A percentile compares a stretch with the other conserved stretches of the same genome.
Conservation (phyloP, 2,888 invertebrate species). For the Doris montereyensis region DNA sequence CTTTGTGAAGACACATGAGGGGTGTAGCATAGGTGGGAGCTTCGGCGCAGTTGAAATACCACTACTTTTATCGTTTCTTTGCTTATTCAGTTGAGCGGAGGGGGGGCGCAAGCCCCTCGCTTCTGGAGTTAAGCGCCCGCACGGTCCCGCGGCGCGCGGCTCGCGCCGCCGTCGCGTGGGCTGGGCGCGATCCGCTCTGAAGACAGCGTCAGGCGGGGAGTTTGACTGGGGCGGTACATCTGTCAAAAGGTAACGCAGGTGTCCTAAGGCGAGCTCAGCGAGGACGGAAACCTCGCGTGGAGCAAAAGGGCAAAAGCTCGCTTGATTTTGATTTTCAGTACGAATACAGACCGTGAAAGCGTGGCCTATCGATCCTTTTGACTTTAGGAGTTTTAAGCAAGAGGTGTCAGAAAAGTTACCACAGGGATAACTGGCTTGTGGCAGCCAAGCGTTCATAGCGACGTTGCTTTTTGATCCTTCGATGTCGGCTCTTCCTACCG, state of each 20-base stretch:
- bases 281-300: slow-evolving; percentile 79
- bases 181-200: neutral
- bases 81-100: slow-evolving; percentile 43
- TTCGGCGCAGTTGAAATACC: slow-evolving; percentile 56
- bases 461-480: slow-evolving; percentile 80
- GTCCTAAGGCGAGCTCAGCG: slow-evolving; percentile 79
- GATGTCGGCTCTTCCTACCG: slow-evolving; percentile 83
- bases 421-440: slow-evolving; percentile 81
- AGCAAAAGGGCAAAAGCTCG: slow-evolving; percentile 75
- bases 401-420: slow-evolving; percentile 83
- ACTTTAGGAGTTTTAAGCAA: slow-evolving; percentile 75
- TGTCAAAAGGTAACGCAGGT: slow-evolving; percentile 77
- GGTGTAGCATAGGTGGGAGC: slow-evolving; percentile 78
- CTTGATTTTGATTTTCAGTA: slow-evolving; percentile 81
- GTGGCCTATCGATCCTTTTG: slow-evolving; percentile 48
- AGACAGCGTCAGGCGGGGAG: slow-evolving; percentile 75
- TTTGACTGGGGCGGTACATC: slow-evolving; percentile 80
- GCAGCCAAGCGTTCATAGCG: slow-evolving; percentile 78
- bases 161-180: neutral
- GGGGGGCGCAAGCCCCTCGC: slow-evolving; percentile 33
- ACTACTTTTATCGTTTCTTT: slow-evolving; percentile 42
- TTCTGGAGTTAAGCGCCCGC: neutral
- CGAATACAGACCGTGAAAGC: slow-evolving; percentile 76
- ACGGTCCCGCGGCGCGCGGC: neutral
- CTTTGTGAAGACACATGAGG: slow-evolving; percentile 79